These are phyloP conservation scores for Calliopum simillimum DNA, from an alignment of 2,888 invertebrate species.

Conservation along the genomic window DNA sequence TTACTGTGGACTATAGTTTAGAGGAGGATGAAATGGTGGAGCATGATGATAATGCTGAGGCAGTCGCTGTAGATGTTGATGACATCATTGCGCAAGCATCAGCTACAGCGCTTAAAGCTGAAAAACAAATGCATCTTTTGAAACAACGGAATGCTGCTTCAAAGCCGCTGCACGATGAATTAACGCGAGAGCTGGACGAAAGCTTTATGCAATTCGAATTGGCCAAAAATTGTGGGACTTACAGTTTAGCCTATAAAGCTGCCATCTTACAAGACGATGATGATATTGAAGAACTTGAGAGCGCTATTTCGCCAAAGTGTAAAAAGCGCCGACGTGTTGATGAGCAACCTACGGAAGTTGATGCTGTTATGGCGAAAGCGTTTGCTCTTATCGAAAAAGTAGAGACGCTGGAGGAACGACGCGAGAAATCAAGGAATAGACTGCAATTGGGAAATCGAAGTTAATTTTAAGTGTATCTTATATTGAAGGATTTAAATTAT, in stretches of 20 bases:
- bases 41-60: neutral
- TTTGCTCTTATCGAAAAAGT: constrained; percentile 47
- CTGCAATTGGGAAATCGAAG: no score
- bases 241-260: constrained; percentile 36
- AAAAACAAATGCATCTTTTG: constrained; percentile 41
- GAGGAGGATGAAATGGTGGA: constrained; percentile 6
- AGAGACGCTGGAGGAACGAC: constrained; percentile 50
- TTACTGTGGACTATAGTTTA: constrained; percentile 45
- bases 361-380: constrained; percentile 48
- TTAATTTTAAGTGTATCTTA: no score
- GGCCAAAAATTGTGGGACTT: constrained; percentile 48
- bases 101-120: constrained; percentile 44
- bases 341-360: constrained; percentile 27
- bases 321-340: constrained; percentile 31
- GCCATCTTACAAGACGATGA: constrained; percentile 39
- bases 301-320: constrained; percentile 31
- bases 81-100: constrained; percentile 49
- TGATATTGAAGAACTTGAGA: constrained; percentile 34
- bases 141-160: constrained; percentile 34
- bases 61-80: constrained; percentile 34
- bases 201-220: constrained; percentile 52
- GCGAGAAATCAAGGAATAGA: constrained; percentile 6
- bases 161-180: constrained; percentile 29
- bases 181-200: constrained; percentile 48
- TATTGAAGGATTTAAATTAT: no score